Percentiles rank a stretch among this genome's conserved stretches.
These are phyloP conservation scores for Oxyscelio sp. DNA, from an alignment of 2,888 invertebrate genomes.

Conservation along the genomic window DNA sequence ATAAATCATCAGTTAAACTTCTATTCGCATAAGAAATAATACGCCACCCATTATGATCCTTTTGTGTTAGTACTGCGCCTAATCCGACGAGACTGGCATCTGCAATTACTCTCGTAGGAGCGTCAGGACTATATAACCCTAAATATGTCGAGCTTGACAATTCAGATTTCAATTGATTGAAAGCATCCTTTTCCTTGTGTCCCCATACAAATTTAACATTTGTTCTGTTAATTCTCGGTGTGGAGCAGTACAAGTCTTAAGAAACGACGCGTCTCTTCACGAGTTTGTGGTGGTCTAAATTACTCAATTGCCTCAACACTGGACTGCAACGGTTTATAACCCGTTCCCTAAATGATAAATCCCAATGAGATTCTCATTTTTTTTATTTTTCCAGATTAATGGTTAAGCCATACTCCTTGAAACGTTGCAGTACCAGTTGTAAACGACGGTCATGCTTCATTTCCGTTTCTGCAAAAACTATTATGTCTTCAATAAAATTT, in stretches of 20 bases:
- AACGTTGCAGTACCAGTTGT: neutral
- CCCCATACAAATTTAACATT: conserved; percentile 26
- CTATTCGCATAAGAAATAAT: conserved; percentile 86
- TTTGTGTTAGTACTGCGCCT: conserved; percentile 82
- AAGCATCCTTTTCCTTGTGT: conserved; percentile 9
- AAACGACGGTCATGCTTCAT: neutral
- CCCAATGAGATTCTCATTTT: neutral
- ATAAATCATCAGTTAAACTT: conserved; percentile 82
- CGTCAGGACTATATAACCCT: conserved; percentile 80
- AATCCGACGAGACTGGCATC: conserved; percentile 84
- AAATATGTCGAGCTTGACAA: conserved; percentile 67
- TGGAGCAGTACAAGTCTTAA: no score
- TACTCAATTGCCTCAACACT: neutral
- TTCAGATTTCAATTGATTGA: conserved; percentile 10
- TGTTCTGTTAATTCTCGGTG: conserved; percentile 63
- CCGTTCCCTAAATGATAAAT: neutral
- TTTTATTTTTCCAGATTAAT: neutral
- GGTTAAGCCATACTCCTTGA: neutral
- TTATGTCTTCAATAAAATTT: conserved; percentile 24
- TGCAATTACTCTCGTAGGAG: conserved; percentile 81
- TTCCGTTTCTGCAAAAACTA: conserved; percentile 2
- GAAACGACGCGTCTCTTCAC: no score
- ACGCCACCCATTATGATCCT: conserved; percentile 72
- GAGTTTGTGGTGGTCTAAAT: neutral
- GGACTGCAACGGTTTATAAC: neutral